Evolutionary conservation across 2,113 vertebrate species (phyloP), one percentile per base, ranked within the genome.

Genomic region (Rafetus swinhoei): DNA sequence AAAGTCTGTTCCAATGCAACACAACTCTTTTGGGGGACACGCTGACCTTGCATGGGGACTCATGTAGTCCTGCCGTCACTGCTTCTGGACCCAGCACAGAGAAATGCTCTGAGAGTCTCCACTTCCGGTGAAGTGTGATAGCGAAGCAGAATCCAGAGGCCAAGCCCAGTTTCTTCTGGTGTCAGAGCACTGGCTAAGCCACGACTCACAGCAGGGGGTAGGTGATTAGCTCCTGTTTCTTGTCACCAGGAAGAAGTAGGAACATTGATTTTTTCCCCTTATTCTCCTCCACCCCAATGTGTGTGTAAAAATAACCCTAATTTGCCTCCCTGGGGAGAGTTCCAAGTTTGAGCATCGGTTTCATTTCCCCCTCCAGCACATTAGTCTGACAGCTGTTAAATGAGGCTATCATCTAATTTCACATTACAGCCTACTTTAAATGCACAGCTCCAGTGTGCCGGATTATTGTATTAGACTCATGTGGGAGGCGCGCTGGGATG

Each of bases 221-320:
- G 1, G 81, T 57, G 72, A 79, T 88, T 89, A 60, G 84, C 74
- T 96, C 93, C 2, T 1, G 90, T 87, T 92, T 93, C 76, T 52
- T 57, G 85, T 93, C 91, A 86, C 56, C 1, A 9, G 16, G 79
- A 74, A 96, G 86, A 86, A 90, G 50, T 3, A 11, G 74, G 80
- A 94, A 90, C 90, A 86, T 32, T 29, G 16, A 80, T 81, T 19
- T 21, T 21, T 57, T 53, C 45, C 39, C n/a, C 79, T 84, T n/a
- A 22, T 13, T 9, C 7, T 0, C 5, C 19, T 25, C 59, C 88
- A 93, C 92, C 87, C 50, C 80, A 89, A 80, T 92, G 86, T 95
- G 60, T 9, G 57, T 93, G 94, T 86, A 92, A 93, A 95, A 97
- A 94, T 92, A 96, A 84, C 91, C 24, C n/a, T 2, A 90, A 55